Conservation (phyloP, 2,888 invertebrate species). For the Geophilus truncorum region DNA sequence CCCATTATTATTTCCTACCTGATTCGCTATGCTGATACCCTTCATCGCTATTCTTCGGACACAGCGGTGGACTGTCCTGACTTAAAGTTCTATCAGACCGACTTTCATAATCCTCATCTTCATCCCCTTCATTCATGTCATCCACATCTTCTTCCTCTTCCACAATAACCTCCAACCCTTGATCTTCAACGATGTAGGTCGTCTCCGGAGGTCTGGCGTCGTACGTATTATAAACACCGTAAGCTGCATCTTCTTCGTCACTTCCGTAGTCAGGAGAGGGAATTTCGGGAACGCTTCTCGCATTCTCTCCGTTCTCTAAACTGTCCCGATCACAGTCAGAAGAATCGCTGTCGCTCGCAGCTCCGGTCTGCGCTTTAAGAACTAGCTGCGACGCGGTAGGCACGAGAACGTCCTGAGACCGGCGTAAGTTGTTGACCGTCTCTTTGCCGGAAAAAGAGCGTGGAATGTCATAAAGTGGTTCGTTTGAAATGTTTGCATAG, state of each 20-base stretch:
- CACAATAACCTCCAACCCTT: slow-evolving; percentile 30
- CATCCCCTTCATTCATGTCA: background rate
- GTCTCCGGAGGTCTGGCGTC: background rate
- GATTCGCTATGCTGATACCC: slow-evolving; percentile 46
- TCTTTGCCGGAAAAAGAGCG: background rate
- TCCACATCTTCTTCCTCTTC: slow-evolving; percentile 33
- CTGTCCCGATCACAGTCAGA: slow-evolving; percentile 28
- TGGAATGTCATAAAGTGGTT: slow-evolving; percentile 29
- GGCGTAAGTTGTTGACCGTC: background rate
- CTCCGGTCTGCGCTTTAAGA: background rate
- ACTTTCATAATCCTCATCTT: slow-evolving; percentile 30
- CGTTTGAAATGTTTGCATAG: background rate
- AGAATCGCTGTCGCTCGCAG: background rate
- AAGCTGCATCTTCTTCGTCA: slow-evolving; percentile 35
- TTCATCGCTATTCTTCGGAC: slow-evolving; percentile 47
- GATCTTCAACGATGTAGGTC: slow-evolving; percentile 14
- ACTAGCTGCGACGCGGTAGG: slow-evolving; percentile 28
- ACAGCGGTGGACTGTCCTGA: background rate
- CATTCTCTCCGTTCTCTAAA: background rate
- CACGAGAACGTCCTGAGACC: background rate
- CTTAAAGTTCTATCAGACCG: slow-evolving; percentile 12
- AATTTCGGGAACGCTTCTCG: background rate
- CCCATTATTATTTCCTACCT: too few species aligned
- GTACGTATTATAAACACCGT: slow-evolving; percentile 29
- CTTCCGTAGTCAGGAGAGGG: slow-evolving; percentile 31